Evolutionary conservation across 2,797 vertebrate genomes (phyloP), one percentile per base, ranked within the genome.

Genomic region (Micrastur ruficollis): DNA sequence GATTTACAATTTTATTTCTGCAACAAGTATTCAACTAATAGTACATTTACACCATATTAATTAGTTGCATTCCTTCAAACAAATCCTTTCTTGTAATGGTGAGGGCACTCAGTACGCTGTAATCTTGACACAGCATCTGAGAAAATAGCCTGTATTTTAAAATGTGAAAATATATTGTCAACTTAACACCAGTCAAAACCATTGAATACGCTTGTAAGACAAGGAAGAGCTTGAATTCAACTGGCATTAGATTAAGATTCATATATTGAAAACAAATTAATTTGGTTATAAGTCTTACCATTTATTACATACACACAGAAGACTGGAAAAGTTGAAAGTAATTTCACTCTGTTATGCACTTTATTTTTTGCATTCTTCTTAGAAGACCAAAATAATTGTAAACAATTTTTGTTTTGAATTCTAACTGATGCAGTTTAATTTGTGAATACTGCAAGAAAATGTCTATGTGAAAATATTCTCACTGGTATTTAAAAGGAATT

Each of bases 311-410:
- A 27, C 9, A 14, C 59, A 53, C 11, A 55, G 62, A 73, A 73
- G 46, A 67, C 23, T 92, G 58, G 74, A 70, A 76, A 94, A 73
- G 6, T 92, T 83, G 31, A 92, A 96, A 94, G 71, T 50, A 79
- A 76, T 65, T 95, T 89, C 74, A 82, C 74, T 87, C 20, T 93
- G 32, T 93, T 87, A 89, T 34, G 90, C 86, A 95, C 86, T 93
- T 95, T 96, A 89, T 56, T 89, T 81, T 93, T 91, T 86, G 16
- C 49, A 53, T 93, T 92, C 58, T 47, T 91, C 74, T 73, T 80
- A 29, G 29, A 78, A 95, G 92, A 91, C 19, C 53, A 74, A 76
- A 96, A 53, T 73, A 79, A 71, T 36, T 85, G 44, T 78, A 71
- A 89, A 44, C 8, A 27, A 12, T 63, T 93, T 93, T 46, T 26